Evolutionary conservation across 2,797 vertebrate genomes (phyloP), one percentile per base, ranked within the genome.

Genomic region (Sylvia borin): DNA sequence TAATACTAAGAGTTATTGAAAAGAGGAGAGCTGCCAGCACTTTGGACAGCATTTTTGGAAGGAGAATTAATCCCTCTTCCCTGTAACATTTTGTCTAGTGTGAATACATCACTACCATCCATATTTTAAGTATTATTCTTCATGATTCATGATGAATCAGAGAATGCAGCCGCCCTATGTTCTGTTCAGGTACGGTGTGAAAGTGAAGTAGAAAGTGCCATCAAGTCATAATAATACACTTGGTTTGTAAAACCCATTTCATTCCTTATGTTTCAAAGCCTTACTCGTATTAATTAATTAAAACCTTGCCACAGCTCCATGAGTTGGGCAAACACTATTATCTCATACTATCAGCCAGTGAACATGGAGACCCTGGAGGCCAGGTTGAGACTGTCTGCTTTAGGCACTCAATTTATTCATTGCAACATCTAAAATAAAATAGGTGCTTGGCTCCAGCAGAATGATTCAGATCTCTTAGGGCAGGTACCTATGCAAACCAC

Each of bases 221-320:
- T 45, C 58, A 71, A 71, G 25, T 54, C 66, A 75, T 77, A 91
- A 68, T 61, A 74, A 80, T 16, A 71, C 15, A 43, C 26, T 72
- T 38, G 2, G 1, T 89, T 92, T 90, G 60, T 16, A 66, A 81
- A 73, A 4, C 13, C 66, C 13, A n/a, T 78, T 88, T 91, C 15
- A 74, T 50, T 83, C 88, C 54, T 50, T 85, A 2, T 20, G 45
- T 92, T 95, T 94, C 58, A 83, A 93, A 91, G 58, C 43, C 24
- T 80, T 75, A 34, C 51, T 31, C n/a, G 50, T n/a, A 61, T 91
- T 89, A 95, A 93, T 87, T 91, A 89, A 95, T 85, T 74, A 62
- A 91, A 83, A 67, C 21, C 34, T 89, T 96, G 82, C 72, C 90
- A 75, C 84, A 88, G 25, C 18, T 47, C 22, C 68, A 47, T 72